Percentiles rank a stretch among this genome's conserved stretches.
These are phyloP conservation scores for Athalia rosae DNA, from an alignment of 2,888 invertebrate species.

Conservation along the genomic window DNA sequence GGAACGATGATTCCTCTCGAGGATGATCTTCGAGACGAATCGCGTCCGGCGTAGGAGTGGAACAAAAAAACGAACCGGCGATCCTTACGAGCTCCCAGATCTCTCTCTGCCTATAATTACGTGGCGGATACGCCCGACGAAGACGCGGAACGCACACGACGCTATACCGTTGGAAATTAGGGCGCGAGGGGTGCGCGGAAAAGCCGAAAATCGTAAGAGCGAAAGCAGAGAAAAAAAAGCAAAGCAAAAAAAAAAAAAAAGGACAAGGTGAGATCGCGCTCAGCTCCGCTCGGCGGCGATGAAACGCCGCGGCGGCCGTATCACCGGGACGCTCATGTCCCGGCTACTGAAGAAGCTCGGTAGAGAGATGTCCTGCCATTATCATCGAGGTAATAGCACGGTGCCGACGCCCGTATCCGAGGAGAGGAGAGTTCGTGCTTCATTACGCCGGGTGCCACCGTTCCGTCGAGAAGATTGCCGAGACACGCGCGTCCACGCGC, in stretches of 20 bases:
- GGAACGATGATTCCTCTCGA: conserved; percentile 16
- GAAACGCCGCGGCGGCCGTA: background rate
- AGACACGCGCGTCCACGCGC: conserved; percentile 45
- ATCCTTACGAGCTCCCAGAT: conserved; percentile 41
- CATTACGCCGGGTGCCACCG: conserved; percentile 46
- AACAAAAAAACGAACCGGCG: conserved; percentile 46
- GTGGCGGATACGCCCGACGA: conserved; percentile 19
- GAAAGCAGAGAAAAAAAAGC: too few relatives aligned
- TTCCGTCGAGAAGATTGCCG: conserved; percentile 35
- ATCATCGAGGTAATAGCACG: conserved; percentile 48
- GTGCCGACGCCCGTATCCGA: conserved; percentile 45
- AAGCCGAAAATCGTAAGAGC: background rate
- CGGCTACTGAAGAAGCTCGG: conserved; percentile 46
- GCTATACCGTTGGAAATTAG: background rate
- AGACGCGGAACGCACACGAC: conserved; percentile 45
- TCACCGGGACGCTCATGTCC: conserved; percentile 3
- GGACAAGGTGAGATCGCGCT: background rate
- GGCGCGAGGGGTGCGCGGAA: background rate
- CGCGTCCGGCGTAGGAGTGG: conserved; percentile 33
- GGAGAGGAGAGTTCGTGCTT: conserved; percentile 47
- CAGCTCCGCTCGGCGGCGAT: background rate
- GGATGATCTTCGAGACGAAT: conserved; percentile 46
- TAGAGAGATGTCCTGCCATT: conserved; percentile 48
- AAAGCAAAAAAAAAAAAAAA: background rate
- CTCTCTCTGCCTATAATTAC: conserved; percentile 39